Conservation (phyloP, 2,888 invertebrate species). For the Epinotia demarniana region DNA sequence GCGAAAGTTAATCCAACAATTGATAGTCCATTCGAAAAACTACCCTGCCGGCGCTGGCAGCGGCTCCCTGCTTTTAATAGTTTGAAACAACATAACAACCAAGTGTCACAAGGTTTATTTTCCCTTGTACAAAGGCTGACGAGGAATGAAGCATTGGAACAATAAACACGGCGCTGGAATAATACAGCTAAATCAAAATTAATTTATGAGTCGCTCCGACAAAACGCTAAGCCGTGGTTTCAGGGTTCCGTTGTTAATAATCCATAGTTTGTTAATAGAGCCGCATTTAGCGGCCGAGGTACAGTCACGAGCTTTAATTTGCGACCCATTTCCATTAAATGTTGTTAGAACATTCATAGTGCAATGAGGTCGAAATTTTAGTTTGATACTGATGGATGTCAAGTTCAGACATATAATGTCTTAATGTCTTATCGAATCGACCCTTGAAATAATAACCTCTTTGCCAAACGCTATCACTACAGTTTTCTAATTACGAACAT, state of each 20-base stretch:
- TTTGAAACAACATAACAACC: neutral
- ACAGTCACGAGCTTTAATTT: no score
- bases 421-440: no score
- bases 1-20: slow-evolving; percentile 6
- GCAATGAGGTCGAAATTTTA: no score
- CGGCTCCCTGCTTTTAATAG: neutral
- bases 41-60: neutral
- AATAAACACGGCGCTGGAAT: slow-evolving; percentile 33
- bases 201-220: slow-evolving; percentile 42
- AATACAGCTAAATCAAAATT: slow-evolving; percentile 43
- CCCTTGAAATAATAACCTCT: no score
- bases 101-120: neutral
- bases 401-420: no score
- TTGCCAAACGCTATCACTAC: no score
- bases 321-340: no score
- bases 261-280: slow-evolving; percentile 6
- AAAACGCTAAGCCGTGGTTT: slow-evolving; percentile 38
- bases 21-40: slow-evolving; percentile 7
- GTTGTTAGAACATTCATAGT: no score
- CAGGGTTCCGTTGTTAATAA: slow-evolving; percentile 30
- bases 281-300: neutral
- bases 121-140: neutral
- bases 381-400: no score
- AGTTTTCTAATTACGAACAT: no score
- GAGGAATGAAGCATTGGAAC: slow-evolving; percentile 32